Base-by-base conservation (phyloP, 2,888 invertebrate genomes). In the Anorthoa munda region DNA sequence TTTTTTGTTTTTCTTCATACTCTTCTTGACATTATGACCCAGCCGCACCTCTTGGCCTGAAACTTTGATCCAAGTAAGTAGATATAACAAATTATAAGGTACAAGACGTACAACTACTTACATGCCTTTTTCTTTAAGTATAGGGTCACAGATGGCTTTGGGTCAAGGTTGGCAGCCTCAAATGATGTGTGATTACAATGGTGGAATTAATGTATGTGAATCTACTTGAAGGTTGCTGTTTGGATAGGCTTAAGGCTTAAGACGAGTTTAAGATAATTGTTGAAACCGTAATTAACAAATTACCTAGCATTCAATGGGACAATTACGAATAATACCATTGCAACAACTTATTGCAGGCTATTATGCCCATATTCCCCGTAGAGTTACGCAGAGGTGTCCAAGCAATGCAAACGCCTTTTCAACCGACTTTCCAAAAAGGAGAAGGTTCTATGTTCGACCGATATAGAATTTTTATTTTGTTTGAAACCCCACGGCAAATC, bases 151-250 rank as follows among this genome's bases (percentile, higher is more conserved):
- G 55, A 46, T 64, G 69, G 68, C 75, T 68, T 72, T 61, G 21
- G 75, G 85, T 79, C 85, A 85, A 77, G 85, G 77, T 53, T 58
- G 31, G 13, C n/a, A 13, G n/a, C 65, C 46, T 53, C 46, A 75
- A 83, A 77, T 78, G 48, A 72, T 66, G 48, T 51, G 39, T 64
- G 55, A 79, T 77, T 71, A 75, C 67, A 74, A 77, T 72, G 9
- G 72, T 69, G 26, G 48, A 58, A 63, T 74, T 75, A 59, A 78
- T 64, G 46, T 55, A 72, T 46, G 21, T 60, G 45, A 45, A 59
- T 7, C 15, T 21, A 21, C 21, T 15, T 45, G 48, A 65, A 77
- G 67, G 67, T 61, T 67, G 45, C n/a, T 18, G 51, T 70, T 72
- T 71, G 45, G 56, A 75, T 46, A 66, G 39, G 26, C 23, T 9